A percentile compares a stretch with the other conserved stretches of the same genome.
phyloP scores from a whole-genome alignment of 2,888 invertebrate species.

The Tortricodes alternella region DNA sequence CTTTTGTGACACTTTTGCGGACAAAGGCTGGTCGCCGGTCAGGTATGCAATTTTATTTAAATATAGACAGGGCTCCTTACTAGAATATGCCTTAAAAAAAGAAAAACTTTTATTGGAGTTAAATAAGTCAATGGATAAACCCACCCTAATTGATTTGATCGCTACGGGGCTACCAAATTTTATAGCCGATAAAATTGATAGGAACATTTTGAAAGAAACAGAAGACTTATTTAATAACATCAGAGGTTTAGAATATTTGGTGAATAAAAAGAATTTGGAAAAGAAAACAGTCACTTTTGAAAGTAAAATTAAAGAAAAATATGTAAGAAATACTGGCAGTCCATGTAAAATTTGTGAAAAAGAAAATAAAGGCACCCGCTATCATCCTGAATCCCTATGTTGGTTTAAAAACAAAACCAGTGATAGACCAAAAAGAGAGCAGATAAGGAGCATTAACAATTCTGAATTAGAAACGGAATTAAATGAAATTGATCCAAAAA shows the following conservation, averaged over 20 bases:
- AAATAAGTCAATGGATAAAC: conserved; percentile 29
- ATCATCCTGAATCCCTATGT: conserved; percentile 32
- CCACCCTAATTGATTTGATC: conserved; percentile 32
- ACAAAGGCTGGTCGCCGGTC: conserved; percentile 38
- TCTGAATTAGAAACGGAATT: conserved; percentile 31
- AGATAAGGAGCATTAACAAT: conserved; percentile 30
- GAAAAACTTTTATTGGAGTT: conserved; percentile 34
- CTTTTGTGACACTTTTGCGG: conserved; percentile 34
- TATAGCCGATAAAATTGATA: conserved; percentile 34
- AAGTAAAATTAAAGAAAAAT: conserved; percentile 5
- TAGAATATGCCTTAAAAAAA: conserved; percentile 42
- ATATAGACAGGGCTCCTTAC: conserved; percentile 39
- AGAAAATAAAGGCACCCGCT: conserved; percentile 31
- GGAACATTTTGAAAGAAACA: conserved; percentile 29
- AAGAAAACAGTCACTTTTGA: background rate
- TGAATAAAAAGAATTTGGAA: conserved; percentile 27
- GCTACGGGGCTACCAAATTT: conserved; percentile 25
- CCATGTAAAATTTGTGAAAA: conserved; percentile 32
- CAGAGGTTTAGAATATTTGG: conserved; percentile 31
- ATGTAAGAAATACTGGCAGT: background rate
- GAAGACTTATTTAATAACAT: conserved; percentile 31
- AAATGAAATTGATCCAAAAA: conserved; percentile 39
- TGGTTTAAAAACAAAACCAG: conserved; percentile 31
- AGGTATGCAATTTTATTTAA: conserved; percentile 40
- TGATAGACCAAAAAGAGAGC: conserved; percentile 18